A percentile compares a stretch with the other conserved stretches of the same genome.
These are phyloP conservation scores for Barnardius zonarius DNA, from an alignment of 2,113 vertebrate species.

Conservation along the genomic window DNA sequence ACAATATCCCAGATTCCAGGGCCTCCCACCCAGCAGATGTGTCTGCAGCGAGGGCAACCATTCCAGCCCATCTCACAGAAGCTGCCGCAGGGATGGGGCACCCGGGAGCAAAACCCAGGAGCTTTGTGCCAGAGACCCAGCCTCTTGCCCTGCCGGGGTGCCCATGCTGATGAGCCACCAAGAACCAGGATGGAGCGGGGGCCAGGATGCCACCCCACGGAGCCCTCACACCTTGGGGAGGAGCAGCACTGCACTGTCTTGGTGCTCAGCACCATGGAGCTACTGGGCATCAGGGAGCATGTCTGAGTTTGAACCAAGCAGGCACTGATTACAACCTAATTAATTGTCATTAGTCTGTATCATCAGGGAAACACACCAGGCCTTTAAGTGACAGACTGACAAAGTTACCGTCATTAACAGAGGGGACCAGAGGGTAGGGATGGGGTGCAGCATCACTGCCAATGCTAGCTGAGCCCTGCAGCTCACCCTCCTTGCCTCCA, in stretches of 20 bases:
- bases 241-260: not conserved
- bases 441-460: accelerated
- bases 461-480: not conserved
- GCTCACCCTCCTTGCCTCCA: accelerated
- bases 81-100: not conserved
- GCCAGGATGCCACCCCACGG: accelerated
- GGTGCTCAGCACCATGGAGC: not conserved
- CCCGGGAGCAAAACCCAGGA: not conserved
- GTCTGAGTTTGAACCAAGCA: not conserved
- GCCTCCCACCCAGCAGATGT: slow-evolving; percentile 62
- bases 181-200: accelerated
- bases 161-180: not conserved
- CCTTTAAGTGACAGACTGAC: not conserved
- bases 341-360: not conserved
- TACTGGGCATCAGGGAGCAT: accelerated
- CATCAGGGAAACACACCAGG: not conserved
- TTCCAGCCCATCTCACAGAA: not conserved
- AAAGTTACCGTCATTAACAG: accelerated
- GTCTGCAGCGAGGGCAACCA: slow-evolving; percentile 20
- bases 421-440: not conserved
- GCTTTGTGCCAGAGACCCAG: accelerated
- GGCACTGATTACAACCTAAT: not conserved
- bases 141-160: accelerated
- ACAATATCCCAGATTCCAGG: slow-evolving; percentile 64
- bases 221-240: not conserved